Conservation (phyloP, 2,113 vertebrate species). For the Carassius gibelio region DNA sequence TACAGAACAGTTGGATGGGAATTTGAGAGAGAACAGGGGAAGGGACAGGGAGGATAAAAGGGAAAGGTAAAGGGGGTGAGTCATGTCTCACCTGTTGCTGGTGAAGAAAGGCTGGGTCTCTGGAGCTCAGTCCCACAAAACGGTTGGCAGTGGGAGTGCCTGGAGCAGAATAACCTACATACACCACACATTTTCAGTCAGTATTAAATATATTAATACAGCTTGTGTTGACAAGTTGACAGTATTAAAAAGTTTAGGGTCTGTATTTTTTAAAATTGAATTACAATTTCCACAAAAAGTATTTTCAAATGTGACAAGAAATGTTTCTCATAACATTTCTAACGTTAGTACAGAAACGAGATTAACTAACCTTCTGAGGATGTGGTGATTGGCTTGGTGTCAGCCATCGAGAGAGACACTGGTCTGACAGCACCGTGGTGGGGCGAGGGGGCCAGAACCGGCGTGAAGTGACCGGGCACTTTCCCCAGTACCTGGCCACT, state of each 20-base stretch:
- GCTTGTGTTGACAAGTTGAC: slow-evolving; percentile 67
- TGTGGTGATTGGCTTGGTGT: slow-evolving; percentile 99
- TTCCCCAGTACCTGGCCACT: slow-evolving; percentile 98
- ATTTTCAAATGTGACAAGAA: neutral
- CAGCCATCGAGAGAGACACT: slow-evolving; percentile 95
- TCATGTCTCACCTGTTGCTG: slow-evolving; percentile 96
- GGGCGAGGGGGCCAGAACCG: slow-evolving; percentile 96
- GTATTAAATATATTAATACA: slow-evolving; percentile 41
- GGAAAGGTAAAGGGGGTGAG: slow-evolving; percentile 20
- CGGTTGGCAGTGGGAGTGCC: slow-evolving; percentile 96
- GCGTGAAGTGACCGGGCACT: slow-evolving; percentile 97
- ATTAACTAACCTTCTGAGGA: slow-evolving; percentile 94
- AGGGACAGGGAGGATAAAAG: neutral
- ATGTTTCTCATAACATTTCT: neutral
- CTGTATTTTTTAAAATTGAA: too few species aligned
- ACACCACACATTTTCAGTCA: slow-evolving; percentile 63
- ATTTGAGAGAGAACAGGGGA: slow-evolving; percentile 38
- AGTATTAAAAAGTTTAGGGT: neutral
- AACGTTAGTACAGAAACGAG: slow-evolving; percentile 70
- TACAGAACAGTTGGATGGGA: slow-evolving; percentile 53
- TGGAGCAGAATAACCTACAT: slow-evolving; percentile 93
- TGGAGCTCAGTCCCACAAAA: slow-evolving; percentile 97
- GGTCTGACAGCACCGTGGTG: slow-evolving; percentile 95
- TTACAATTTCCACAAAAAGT: neutral
- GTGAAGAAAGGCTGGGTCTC: slow-evolving; percentile 98